Evolutionary conservation across 2,113 vertebrate species (phyloP).

Genomic region (Paralichthys olivaceus): DNA sequence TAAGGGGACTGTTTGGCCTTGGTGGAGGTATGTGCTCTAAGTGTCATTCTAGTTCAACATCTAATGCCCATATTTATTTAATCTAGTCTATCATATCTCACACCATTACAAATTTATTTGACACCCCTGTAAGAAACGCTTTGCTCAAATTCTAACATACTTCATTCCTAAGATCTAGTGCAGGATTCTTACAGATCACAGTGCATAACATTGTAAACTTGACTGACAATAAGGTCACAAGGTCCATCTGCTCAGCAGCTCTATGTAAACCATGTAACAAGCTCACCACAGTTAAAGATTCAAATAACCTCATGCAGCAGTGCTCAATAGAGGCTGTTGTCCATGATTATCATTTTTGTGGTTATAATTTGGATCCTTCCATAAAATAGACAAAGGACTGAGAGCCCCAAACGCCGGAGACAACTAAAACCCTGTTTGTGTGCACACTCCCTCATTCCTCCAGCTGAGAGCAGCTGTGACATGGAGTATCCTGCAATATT

Average conservation of each 20-base stretch:
- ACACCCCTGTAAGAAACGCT: background rate
- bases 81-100: background rate
- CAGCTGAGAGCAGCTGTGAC: conserved; percentile 64
- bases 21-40: background rate
- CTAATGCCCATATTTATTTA: background rate
- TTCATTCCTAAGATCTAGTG: background rate
- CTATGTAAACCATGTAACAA: background rate
- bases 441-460: conserved; percentile 29
- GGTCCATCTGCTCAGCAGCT: background rate
- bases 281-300: conserved; percentile 24
- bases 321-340: conserved; percentile 1
- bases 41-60: background rate
- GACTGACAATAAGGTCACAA: background rate
- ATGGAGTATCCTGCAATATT: conserved; percentile 46
- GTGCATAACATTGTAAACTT: background rate
- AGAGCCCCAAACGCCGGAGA: background rate
- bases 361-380: conserved; percentile 21
- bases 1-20: background rate
- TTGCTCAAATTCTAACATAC: background rate
- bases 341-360: conserved; percentile 23
- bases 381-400: conserved; percentile 24
- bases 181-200: background rate
- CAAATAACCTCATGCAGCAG: conserved; percentile 19
- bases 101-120: background rate
- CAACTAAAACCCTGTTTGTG: conserved; percentile 41